phyloP scores from a whole-genome alignment of 2,888 invertebrate species.

The Lasioglossum malachurum region DNA sequence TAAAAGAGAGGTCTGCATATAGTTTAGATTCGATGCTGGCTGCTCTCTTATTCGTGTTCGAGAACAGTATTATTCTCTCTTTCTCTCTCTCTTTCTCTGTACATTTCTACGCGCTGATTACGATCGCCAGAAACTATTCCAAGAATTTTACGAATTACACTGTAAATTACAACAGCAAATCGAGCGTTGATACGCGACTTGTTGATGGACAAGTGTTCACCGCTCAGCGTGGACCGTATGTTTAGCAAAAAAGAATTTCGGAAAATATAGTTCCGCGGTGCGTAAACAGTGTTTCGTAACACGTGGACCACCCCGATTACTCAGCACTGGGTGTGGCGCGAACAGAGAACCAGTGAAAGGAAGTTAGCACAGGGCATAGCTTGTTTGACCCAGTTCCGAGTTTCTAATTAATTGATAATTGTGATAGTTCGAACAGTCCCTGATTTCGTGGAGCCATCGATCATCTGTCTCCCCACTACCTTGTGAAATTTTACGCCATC shows the following conservation, averaged over 20 bases:
- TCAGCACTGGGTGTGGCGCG: not conserved
- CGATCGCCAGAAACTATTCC: not conserved
- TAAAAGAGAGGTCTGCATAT: constrained; percentile 88
- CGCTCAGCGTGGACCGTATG: not conserved
- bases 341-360: not conserved
- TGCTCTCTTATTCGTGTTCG: constrained; percentile 41
- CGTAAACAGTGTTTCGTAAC: not conserved
- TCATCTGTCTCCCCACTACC: not conserved
- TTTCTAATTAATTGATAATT: constrained; percentile 15
- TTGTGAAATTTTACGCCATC: not conserved
- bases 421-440: constrained; percentile 6
- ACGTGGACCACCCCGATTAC: not conserved
- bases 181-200: not conserved
- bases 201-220: not conserved
- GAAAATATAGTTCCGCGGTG: not conserved
- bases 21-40: constrained; percentile 68
- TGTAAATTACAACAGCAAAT: not conserved
- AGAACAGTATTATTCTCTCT: constrained; percentile 30
- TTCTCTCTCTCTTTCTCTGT: not conserved
- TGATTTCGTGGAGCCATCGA: constrained; percentile 4
- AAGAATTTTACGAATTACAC: not conserved
- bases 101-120: not conserved
- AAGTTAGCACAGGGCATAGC: not conserved
- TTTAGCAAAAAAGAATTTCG: not conserved
- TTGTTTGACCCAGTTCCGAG: constrained; percentile 8